A percentile compares a stretch with the other conserved stretches of the same genome.
Conservation (phyloP, 2,113 vertebrate species). For the Pelusios castaneus region DNA sequence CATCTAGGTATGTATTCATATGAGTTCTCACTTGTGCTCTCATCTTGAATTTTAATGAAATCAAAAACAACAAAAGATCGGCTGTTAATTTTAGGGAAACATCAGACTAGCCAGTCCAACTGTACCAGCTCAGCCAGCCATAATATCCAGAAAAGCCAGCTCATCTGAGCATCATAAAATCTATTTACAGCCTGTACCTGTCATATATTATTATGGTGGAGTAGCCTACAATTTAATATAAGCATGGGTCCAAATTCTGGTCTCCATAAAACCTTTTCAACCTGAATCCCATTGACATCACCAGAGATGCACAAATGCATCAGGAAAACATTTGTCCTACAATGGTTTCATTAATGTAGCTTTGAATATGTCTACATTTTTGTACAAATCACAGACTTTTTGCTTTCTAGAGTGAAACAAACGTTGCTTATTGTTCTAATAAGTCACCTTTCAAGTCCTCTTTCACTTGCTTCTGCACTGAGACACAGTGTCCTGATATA, state of each 20-base stretch:
- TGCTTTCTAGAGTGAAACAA: not conserved
- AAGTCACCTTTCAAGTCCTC: not conserved
- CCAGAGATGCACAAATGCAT: not conserved
- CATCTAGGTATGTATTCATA: not conserved
- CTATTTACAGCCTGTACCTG: not conserved
- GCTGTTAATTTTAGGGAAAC: not conserved
- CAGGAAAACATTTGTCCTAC: not conserved
- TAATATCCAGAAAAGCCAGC: not conserved
- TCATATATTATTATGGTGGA: not conserved
- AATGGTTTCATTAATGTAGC: not conserved
- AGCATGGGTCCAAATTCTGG: not conserved
- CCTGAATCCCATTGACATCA: not conserved
- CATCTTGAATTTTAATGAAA: not conserved
- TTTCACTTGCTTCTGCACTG: not conserved
- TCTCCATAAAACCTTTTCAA: not conserved
- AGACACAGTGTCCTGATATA: not conserved
- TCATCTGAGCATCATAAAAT: not conserved
- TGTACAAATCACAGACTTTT: not conserved
- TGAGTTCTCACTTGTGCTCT: not conserved
- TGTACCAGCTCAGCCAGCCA: not conserved
- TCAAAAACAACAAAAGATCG: not conserved
- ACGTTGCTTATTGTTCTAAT: not conserved
- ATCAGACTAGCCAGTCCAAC: not conserved
- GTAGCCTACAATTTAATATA: not conserved
- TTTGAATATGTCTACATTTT: not conserved